phyloP scores from a whole-genome alignment of 2,797 vertebrate genomes.

The Onychomys torridus region DNA sequence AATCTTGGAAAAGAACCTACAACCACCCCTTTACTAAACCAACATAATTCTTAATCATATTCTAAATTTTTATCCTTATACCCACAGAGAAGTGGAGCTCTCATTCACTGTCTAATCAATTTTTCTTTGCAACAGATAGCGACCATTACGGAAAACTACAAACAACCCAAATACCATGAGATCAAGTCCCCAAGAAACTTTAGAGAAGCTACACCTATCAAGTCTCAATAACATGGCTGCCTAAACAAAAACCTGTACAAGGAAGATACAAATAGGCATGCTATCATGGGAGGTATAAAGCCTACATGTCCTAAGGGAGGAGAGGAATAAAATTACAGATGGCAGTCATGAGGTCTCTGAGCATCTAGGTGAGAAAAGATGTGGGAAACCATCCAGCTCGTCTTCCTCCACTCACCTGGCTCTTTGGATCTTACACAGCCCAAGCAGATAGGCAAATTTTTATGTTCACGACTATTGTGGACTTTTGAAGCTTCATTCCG shows the following conservation, averaged over 20 bases:
- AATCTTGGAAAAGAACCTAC: not conserved
- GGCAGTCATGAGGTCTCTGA: too few species aligned
- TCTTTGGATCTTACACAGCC: not conserved
- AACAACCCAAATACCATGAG: not conserved
- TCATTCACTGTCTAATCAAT: not conserved
- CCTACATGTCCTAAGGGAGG: rapidly evolving
- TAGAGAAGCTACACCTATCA: not conserved
- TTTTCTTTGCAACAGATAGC: not conserved
- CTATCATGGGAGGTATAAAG: not conserved
- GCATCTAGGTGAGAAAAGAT: not conserved
- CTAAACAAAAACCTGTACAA: not conserved
- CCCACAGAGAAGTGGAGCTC: not conserved
- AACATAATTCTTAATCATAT: not conserved
- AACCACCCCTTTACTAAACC: not conserved
- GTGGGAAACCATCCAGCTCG: not conserved
- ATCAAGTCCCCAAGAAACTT: not conserved
- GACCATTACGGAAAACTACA: not conserved
- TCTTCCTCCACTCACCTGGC: not conserved
- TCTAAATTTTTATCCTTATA: too few species aligned
- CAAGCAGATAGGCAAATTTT: not conserved
- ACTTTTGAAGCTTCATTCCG: not conserved
- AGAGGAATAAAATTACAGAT: not conserved
- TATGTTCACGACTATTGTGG: not conserved
- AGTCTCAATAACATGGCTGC: not conserved
- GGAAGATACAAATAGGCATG: not conserved